phyloP scores from a whole-genome alignment of 2,888 invertebrate species.

The Pandemis heparana region DNA sequence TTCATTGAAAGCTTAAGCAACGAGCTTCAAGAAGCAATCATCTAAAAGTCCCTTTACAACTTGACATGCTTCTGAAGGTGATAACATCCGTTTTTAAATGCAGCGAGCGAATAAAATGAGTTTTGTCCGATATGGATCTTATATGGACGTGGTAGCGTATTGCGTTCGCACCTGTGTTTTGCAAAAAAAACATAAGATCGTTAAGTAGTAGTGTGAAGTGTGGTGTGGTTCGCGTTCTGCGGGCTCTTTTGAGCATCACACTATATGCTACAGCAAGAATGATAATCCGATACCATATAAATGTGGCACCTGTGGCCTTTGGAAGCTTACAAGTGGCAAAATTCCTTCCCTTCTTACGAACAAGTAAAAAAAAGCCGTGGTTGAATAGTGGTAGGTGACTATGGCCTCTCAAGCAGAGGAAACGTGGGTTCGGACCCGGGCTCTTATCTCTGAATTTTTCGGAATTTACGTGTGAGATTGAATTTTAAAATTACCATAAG shows the following conservation, averaged over 20 bases:
- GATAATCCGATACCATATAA: too few relatives aligned
- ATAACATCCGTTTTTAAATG: slow-evolving; percentile 32
- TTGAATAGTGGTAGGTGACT: too few relatives aligned
- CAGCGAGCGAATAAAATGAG: slow-evolving; percentile 34
- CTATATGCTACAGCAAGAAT: too few relatives aligned
- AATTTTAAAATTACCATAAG: too few relatives aligned
- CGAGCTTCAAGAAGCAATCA: neutral
- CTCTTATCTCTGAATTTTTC: too few relatives aligned
- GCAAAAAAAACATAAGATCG: slow-evolving; percentile 8
- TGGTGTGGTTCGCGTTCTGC: neutral
- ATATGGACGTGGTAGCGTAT: slow-evolving; percentile 7
- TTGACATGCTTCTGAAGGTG: slow-evolving; percentile 29
- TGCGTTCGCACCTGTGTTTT: slow-evolving; percentile 17
- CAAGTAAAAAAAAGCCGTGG: too few relatives aligned
- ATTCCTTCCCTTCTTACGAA: too few relatives aligned
- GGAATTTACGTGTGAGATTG: too few relatives aligned
- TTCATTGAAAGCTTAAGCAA: slow-evolving; percentile 24
- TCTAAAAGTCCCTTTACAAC: slow-evolving; percentile 28
- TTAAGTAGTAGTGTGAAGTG: neutral
- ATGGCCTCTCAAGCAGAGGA: too few relatives aligned
- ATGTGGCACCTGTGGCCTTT: too few relatives aligned
- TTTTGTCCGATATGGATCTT: slow-evolving; percentile 29
- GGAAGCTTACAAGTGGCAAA: too few relatives aligned
- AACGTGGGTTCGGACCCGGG: too few relatives aligned
- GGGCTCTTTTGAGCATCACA: neutral